Percentiles rank a stretch among this genome's conserved stretches.
Conservation (phyloP, 2,113 vertebrate species). For the Eclectus roratus region DNA sequence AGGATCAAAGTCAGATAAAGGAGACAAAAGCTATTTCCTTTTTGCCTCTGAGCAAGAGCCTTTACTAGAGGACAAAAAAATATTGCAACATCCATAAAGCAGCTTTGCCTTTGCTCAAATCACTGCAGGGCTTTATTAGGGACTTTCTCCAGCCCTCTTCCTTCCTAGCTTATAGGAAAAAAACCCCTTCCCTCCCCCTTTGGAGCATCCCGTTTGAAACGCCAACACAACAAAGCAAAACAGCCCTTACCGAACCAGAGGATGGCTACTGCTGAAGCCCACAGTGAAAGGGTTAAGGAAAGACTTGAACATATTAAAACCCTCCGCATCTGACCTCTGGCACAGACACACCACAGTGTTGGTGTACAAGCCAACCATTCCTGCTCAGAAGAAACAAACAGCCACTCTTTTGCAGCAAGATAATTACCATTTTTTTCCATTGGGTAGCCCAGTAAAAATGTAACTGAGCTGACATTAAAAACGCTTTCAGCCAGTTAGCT, state of each 20-base stretch:
- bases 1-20: neutral
- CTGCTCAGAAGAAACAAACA: conserved; percentile 54
- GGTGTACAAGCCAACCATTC: conserved; percentile 8
- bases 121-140: neutral
- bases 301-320: neutral
- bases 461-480: neutral
- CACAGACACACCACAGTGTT: neutral
- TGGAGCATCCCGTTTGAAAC: neutral
- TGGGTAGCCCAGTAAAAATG: conserved; percentile 38
- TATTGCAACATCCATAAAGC: neutral
- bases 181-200: neutral
- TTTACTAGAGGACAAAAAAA: neutral
- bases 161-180: neutral
- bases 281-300: conserved; percentile 34
- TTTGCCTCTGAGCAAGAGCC: neutral
- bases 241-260: neutral
- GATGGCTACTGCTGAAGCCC: neutral
- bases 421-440: conserved; percentile 46
- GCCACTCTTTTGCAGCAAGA: neutral
- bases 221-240: neutral
- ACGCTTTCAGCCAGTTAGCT: neutral
- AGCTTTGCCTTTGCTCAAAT: neutral
- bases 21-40: neutral
- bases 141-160: neutral
- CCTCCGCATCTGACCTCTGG: conserved; percentile 21